phyloP scores from a whole-genome alignment of 2,888 invertebrate genomes.

The Aleiodes leptofemur region DNA sequence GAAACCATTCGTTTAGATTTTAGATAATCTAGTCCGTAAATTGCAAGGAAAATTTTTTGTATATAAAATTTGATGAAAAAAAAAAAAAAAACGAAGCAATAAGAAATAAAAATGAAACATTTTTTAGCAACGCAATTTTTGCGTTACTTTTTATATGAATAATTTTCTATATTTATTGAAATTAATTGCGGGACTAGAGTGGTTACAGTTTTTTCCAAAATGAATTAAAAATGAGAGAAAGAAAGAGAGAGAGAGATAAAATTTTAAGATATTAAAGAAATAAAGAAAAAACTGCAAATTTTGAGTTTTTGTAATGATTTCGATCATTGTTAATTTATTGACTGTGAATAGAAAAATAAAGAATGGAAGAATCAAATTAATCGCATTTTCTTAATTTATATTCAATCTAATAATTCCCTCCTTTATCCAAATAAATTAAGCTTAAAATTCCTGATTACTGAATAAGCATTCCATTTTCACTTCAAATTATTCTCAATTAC shows the following conservation, averaged over 20 bases:
- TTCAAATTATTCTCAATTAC: neutral
- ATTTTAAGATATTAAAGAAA: neutral
- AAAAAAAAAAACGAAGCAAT: slow-evolving; percentile 26
- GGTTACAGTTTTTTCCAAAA: slow-evolving; percentile 57
- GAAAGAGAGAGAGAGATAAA: neutral
- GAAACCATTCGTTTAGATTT: slow-evolving; percentile 52
- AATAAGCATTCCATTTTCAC: too few relatives aligned
- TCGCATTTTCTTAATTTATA: neutral
- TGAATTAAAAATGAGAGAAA: slow-evolving; percentile 27
- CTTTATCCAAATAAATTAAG: too few relatives aligned
- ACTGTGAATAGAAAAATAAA: slow-evolving; percentile 73
- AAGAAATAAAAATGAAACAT: slow-evolving; percentile 16
- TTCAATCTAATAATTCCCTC: too few relatives aligned
- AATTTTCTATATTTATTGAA: slow-evolving; percentile 69
- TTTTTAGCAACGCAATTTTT: slow-evolving; percentile 46
- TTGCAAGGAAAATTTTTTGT: slow-evolving; percentile 49
- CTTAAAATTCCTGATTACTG: too few relatives aligned
- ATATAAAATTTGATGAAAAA: slow-evolving; percentile 42
- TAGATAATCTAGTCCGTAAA: slow-evolving; percentile 65
- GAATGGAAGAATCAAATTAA: slow-evolving; percentile 59
- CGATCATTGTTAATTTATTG: slow-evolving; percentile 71
- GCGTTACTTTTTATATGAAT: slow-evolving; percentile 53
- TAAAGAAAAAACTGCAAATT: neutral
- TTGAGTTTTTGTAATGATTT: slow-evolving; percentile 63
- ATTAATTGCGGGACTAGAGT: slow-evolving; percentile 64